Evolutionary conservation across 2,888 invertebrate species (phyloP), one percentile per base, ranked within the genome.

Genomic region (Acleris cristana): DNA sequence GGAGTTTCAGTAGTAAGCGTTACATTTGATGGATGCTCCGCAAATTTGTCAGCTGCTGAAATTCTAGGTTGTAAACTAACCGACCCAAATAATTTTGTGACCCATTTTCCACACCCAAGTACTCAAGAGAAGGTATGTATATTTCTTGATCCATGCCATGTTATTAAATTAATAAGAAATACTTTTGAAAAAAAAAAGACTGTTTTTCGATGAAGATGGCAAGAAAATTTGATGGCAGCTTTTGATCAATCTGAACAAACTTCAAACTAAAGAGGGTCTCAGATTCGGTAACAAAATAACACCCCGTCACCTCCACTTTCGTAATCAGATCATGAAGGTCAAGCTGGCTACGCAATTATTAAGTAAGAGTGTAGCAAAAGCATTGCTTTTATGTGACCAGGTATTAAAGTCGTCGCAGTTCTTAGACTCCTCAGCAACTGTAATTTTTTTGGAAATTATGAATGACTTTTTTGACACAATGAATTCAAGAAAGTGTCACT

Each of bases 291-390:
- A 68, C 14, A 62, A 68, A 62, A 3, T 70, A 26, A 54, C 58
- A 3, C 26, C 18, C 7, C 40, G 54, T 18, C 65, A 70, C 44
- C 26, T 70, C 18, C 44, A 63, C 18, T 69, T 62, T 19, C 7
- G 44, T 1, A 62, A 67, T 21, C 21, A 21, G 21, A 21, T 21
- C 21, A 21, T 21, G 21, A 21, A 21, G 21, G 21, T 21, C 21
- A 51, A 71, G 45, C 59, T 73, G 12, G 74, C 71, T n/a, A 69
- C 69, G n/a, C 71, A 73, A 61, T 2, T 70, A 1, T 14, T 75
- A n/a, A 75, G 75, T 51, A 69, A 34, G 19, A 70, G 72, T 59
- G 73, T 72, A n/a, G 72, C 73, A 14, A 69, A 69, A 34, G 63
- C 74, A 10, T 53, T 73, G 10, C 34, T 57, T 10, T 49, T 71